A percentile compares a stretch with the other conserved stretches of the same genome.
phyloP scores from a whole-genome alignment of 1,140 invertebrate species.

The Harlomillsia oculata region DNA sequence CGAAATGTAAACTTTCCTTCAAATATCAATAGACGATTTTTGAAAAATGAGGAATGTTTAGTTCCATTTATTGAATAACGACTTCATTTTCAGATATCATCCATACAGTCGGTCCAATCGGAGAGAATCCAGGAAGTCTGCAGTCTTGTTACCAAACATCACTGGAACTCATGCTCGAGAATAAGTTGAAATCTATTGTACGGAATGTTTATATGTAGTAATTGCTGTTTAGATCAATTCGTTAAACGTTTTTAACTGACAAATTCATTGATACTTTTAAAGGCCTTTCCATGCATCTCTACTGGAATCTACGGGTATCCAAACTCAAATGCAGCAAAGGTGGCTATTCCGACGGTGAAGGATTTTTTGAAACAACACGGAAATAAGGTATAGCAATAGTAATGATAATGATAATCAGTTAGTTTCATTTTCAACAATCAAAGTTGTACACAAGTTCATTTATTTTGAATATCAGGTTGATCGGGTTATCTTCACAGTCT shows the following conservation, averaged over 20 bases:
- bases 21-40: neutral
- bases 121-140: conserved; percentile 40
- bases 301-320: conserved; percentile 57
- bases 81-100: conserved; percentile 41
- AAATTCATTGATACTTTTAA: conserved; percentile 23
- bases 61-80: neutral
- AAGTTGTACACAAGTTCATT: too few relatives aligned
- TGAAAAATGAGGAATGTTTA: neutral
- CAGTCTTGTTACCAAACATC: conserved; percentile 39
- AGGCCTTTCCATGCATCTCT: conserved; percentile 48
- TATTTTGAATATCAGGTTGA: conserved; percentile 49
- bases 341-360: conserved; percentile 57
- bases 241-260: conserved; percentile 2
- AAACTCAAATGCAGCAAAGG: conserved; percentile 58
- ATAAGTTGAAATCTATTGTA: conserved; percentile 41
- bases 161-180: conserved; percentile 39
- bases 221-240: neutral
- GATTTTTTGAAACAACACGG: conserved; percentile 55
- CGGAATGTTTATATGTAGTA: conserved; percentile 21
- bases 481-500: conserved; percentile 71
- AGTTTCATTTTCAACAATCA: too few relatives aligned
- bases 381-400: conserved; percentile 40
- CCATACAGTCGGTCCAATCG: conserved; percentile 45
- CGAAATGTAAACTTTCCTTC: conserved; percentile 46
- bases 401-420: too few relatives aligned